Conservation (phyloP, 2,888 invertebrate species). For the Galerucella pusilla region DNA sequence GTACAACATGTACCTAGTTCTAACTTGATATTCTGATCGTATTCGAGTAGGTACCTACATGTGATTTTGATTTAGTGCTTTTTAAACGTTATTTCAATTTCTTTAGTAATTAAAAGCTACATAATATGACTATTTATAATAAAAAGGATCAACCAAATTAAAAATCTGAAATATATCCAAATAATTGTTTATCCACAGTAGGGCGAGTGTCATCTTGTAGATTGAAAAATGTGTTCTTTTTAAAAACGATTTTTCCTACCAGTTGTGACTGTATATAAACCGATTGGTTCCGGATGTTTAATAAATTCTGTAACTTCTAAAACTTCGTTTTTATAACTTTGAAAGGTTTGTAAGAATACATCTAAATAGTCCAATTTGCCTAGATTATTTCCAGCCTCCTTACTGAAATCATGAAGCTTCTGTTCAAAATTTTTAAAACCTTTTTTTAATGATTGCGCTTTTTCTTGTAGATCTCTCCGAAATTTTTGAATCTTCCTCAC, state of each 20-base stretch:
- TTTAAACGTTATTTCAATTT: too few relatives aligned
- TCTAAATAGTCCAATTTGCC: slow-evolving; percentile 48
- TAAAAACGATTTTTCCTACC: not conserved
- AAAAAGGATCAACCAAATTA: too few relatives aligned
- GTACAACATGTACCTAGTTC: too few relatives aligned
- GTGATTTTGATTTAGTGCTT: too few relatives aligned
- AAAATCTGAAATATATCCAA: too few relatives aligned
- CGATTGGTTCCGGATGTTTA: slow-evolving; percentile 34
- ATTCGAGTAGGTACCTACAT: too few relatives aligned
- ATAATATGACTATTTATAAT: too few relatives aligned
- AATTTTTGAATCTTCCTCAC: slow-evolving; percentile 46
- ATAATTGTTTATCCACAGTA: too few relatives aligned
- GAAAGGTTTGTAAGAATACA: slow-evolving; percentile 38
- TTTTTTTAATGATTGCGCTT: slow-evolving; percentile 45
- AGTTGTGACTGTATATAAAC: not conserved
- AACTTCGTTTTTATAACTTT: slow-evolving; percentile 36
- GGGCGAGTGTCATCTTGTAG: too few relatives aligned
- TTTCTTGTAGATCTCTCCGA: slow-evolving; percentile 43
- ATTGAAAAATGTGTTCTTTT: not conserved
- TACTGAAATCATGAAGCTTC: slow-evolving; percentile 37
- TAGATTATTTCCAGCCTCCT: slow-evolving; percentile 37
- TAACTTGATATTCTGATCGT: too few relatives aligned
- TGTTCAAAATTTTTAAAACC: slow-evolving; percentile 39
- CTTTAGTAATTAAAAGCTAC: too few relatives aligned
- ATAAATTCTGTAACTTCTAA: slow-evolving; percentile 33